phyloP scores from a whole-genome alignment of 2,113 vertebrate species.

The Tetrao urogallus region DNA sequence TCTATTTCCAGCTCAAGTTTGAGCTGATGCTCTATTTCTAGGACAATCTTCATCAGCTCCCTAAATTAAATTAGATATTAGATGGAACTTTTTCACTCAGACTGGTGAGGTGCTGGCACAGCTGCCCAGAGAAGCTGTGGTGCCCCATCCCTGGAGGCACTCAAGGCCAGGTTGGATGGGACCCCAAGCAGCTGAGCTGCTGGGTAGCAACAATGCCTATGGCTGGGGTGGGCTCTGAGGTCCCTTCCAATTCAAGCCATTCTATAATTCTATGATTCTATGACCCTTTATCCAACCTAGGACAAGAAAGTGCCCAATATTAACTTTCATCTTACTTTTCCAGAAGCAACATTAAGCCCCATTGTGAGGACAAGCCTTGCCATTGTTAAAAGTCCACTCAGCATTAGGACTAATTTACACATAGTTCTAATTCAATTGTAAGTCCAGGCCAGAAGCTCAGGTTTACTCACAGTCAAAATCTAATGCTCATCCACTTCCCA shows the following conservation, averaged over 20 bases:
- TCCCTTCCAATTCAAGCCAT: too few relatives aligned
- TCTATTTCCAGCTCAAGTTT: neutral
- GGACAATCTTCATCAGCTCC: neutral
- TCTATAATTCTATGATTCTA: too few relatives aligned
- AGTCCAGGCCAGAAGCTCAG: neutral
- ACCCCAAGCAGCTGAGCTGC: too few relatives aligned
- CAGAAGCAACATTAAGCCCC: rapidly evolving
- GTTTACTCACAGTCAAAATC: neutral
- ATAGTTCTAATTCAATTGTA: neutral
- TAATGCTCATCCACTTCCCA: neutral
- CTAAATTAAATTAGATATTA: too few relatives aligned
- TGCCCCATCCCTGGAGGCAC: too few relatives aligned
- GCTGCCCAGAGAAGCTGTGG: too few relatives aligned
- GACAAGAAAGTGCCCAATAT: neutral
- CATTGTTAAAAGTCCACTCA: neutral
- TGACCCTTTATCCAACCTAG: neutral
- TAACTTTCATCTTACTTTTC: rapidly evolving
- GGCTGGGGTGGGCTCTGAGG: too few relatives aligned
- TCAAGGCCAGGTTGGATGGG: too few relatives aligned
- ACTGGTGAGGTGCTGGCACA: too few relatives aligned
- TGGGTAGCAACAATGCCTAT: too few relatives aligned
- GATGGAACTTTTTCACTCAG: too few relatives aligned
- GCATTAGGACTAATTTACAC: neutral
- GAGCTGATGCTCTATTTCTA: neutral
- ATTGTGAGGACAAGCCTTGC: neutral